Percentiles rank a stretch among this genome's conserved stretches.
These are phyloP conservation scores for Tyria jacobaeae DNA, from an alignment of 2,888 invertebrate species.

Conservation along the genomic window DNA sequence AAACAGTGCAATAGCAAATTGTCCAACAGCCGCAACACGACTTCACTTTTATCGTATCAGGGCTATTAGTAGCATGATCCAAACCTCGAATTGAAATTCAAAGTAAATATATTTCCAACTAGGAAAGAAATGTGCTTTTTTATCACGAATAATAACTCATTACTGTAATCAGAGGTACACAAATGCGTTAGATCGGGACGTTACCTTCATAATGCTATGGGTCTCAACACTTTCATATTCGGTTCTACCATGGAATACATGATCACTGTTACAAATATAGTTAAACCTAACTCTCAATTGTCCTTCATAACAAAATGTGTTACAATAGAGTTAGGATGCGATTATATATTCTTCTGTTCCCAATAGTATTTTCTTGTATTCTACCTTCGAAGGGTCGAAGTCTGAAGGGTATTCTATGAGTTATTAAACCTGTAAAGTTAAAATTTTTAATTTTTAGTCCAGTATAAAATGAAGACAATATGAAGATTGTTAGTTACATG, in stretches of 20 bases:
- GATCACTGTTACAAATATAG: constrained; percentile 22
- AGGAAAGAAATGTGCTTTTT: constrained; percentile 38
- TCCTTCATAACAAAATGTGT: constrained; percentile 34
- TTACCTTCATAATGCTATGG: constrained; percentile 24
- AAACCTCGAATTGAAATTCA: constrained; percentile 52
- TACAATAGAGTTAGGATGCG: constrained; percentile 30
- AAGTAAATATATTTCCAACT: constrained; percentile 51
- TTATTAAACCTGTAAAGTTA: constrained; percentile 52
- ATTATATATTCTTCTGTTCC: constrained; percentile 43
- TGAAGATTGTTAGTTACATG: constrained; percentile 40
- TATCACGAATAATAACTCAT: constrained; percentile 53
- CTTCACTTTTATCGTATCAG: constrained; percentile 38
- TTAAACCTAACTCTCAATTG: constrained; percentile 31
- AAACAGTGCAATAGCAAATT: constrained; percentile 48
- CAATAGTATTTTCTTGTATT: constrained; percentile 20
- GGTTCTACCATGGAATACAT: constrained; percentile 26
- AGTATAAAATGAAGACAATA: constrained; percentile 49
- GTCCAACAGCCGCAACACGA: constrained; percentile 51
- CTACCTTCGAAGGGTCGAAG: constrained; percentile 48
- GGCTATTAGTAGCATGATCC: constrained; percentile 37
- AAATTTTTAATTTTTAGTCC: constrained; percentile 62
- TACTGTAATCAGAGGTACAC: constrained; percentile 40
- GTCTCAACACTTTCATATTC: constrained; percentile 17
- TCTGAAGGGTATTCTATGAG: constrained; percentile 49
- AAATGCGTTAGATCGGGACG: constrained; percentile 38